Evolutionary conservation across 2,113 vertebrate species (phyloP).

Genomic region (Monopterus albus): DNA sequence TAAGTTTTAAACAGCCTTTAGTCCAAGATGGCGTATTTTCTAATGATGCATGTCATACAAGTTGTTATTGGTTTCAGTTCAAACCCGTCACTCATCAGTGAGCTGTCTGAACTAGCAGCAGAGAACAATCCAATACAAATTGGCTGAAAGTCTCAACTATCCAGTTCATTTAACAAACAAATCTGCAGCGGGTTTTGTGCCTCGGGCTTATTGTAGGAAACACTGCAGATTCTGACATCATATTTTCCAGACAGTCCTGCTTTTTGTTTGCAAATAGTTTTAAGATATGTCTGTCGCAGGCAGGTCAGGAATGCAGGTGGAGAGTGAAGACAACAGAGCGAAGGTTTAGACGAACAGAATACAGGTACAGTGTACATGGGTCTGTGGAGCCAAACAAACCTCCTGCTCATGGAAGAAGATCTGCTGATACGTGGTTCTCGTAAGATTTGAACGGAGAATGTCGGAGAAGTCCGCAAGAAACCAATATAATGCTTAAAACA

Average conservation of each 20-base stretch:
- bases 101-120: conserved; percentile 43
- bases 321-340: conserved; percentile 4
- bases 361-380: not conserved
- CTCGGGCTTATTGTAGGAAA: conserved; percentile 13
- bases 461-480: not conserved
- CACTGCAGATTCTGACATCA: conserved; percentile 15
- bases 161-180: conserved; percentile 65
- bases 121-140: conserved; percentile 44
- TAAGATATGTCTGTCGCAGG: conserved; percentile 13
- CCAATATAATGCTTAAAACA: not conserved
- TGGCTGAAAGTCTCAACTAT: conserved; percentile 48
- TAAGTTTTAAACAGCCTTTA: not conserved
- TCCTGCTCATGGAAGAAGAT: conserved; percentile 3
- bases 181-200: conserved; percentile 21
- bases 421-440: not conserved
- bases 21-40: too few species aligned
- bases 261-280: conserved; percentile 29
- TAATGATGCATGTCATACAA: conserved; percentile 24
- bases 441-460: not conserved
- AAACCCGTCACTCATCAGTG: conserved; percentile 54
- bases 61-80: conserved; percentile 40
- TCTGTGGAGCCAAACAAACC: not conserved
- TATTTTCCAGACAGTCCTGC: conserved; percentile 24
- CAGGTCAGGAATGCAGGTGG: not conserved
- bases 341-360: not conserved